phyloP scores from a whole-genome alignment of 2,888 invertebrate genomes.

The Pediacus dermestoides region DNA sequence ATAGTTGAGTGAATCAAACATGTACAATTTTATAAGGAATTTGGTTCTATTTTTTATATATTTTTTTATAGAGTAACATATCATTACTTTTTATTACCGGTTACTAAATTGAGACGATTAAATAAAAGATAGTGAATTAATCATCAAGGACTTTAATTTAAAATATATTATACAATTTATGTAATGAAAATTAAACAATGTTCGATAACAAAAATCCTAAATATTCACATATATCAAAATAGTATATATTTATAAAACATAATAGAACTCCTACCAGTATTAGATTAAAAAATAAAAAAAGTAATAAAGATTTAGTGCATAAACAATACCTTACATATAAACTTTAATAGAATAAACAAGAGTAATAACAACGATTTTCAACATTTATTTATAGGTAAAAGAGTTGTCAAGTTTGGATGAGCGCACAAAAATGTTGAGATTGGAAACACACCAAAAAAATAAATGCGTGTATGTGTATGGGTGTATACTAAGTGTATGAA shows the following conservation, averaged over 20 bases:
- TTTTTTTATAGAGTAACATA: too few relatives aligned
- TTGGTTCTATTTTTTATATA: too few relatives aligned
- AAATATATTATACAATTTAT: slow-evolving; percentile 41
- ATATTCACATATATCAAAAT: slow-evolving; percentile 44
- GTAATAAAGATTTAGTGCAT: slow-evolving; percentile 41
- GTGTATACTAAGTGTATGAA: slow-evolving; percentile 15
- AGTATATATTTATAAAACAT: slow-evolving; percentile 41
- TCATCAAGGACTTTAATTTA: slow-evolving; percentile 31
- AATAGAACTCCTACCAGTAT: slow-evolving; percentile 36
- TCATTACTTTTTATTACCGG: too few relatives aligned
- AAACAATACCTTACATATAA: slow-evolving; percentile 46
- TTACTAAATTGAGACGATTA: background rate
- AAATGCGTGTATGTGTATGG: slow-evolving; percentile 13
- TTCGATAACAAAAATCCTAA: slow-evolving; percentile 44
- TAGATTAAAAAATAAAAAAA: slow-evolving; percentile 34
- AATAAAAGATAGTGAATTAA: slow-evolving; percentile 9
- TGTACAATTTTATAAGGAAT: too few relatives aligned
- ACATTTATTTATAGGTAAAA: slow-evolving; percentile 41
- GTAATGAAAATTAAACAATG: slow-evolving; percentile 43
- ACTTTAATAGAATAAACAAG: slow-evolving; percentile 50
- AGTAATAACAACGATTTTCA: slow-evolving; percentile 48
- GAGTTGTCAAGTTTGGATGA: slow-evolving; percentile 33
- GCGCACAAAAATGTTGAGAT: slow-evolving; percentile 34
- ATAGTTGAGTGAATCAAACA: too few relatives aligned
- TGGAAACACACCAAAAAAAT: slow-evolving; percentile 17